Evolutionary conservation across 2,888 invertebrate genomes (phyloP).

Genomic region (Lycia hirtaria): DNA sequence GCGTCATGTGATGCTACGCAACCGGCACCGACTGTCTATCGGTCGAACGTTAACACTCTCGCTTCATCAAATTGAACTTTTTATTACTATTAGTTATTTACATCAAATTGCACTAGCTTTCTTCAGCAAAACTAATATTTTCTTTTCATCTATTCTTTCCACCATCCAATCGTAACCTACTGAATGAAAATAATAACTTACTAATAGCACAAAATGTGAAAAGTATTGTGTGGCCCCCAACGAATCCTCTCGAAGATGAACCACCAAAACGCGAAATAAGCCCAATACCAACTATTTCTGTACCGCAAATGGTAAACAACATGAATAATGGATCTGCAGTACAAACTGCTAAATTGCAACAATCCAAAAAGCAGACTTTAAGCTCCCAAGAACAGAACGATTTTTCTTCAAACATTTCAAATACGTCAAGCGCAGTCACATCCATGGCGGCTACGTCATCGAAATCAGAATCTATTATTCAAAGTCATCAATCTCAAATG

Average conservation of each 20-base stretch:
- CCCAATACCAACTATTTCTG: conserved; percentile 47
- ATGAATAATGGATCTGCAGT: conserved; percentile 44
- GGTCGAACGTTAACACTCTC: conserved; percentile 60
- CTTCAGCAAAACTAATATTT: conserved; percentile 70
- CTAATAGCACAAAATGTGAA: conserved; percentile 81
- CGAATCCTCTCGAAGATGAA: conserved; percentile 77
- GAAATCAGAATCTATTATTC: conserved; percentile 65
- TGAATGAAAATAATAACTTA: conserved; percentile 46
- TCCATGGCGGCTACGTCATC: conserved; percentile 62
- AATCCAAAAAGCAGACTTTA: conserved; percentile 53
- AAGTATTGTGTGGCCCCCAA: conserved; percentile 84
- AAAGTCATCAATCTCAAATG: conserved; percentile 66
- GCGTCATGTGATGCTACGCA: conserved; percentile 55
- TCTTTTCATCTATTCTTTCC: conserved; percentile 73
- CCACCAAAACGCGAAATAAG: conserved; percentile 55
- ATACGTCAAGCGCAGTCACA: conserved; percentile 63
- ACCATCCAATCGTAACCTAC: conserved; percentile 57
- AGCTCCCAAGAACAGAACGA: conserved; percentile 59
- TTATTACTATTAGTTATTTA: conserved; percentile 46
- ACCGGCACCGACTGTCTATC: conserved; percentile 40
- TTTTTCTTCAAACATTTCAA: conserved; percentile 63
- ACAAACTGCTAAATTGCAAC: conserved; percentile 47
- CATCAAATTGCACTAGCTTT: conserved; percentile 51
- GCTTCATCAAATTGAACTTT: conserved; percentile 54
- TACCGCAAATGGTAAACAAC: conserved; percentile 45